Percentiles rank a stretch among this genome's conserved stretches.
These are phyloP conservation scores for Onychomys torridus DNA, from an alignment of 2,797 vertebrate genomes.

Conservation along the genomic window DNA sequence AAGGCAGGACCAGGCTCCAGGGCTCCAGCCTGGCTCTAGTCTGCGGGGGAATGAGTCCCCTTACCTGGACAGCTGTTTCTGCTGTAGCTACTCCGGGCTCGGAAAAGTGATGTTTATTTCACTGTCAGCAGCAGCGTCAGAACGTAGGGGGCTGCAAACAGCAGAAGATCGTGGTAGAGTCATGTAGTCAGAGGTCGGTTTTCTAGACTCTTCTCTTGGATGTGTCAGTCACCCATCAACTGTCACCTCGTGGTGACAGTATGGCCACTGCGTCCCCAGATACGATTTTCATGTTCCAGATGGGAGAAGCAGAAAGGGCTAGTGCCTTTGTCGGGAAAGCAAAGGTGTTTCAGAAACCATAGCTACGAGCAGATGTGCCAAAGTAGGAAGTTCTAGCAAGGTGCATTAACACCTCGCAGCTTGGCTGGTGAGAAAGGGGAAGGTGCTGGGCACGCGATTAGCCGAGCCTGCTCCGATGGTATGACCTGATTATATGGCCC, in stretches of 20 bases:
- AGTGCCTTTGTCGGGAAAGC: conserved; percentile 37
- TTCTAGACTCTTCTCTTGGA: not conserved
- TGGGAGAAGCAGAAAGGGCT: not conserved
- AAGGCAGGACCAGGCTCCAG: not conserved
- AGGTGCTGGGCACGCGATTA: not conserved
- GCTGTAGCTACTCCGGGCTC: not conserved
- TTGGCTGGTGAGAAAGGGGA: not conserved
- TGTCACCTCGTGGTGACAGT: not conserved
- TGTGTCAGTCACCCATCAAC: not conserved
- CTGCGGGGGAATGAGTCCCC: not conserved
- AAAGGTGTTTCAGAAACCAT: not conserved
- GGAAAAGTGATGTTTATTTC: not conserved
- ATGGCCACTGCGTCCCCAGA: not conserved
- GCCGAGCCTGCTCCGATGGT: not conserved
- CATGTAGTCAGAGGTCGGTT: not conserved
- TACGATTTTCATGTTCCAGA: not conserved
- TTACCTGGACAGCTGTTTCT: not conserved
- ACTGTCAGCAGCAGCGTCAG: not conserved
- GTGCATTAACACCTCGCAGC: not conserved
- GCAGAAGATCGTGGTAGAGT: not conserved
- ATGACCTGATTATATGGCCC: not conserved
- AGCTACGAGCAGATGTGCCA: conserved; percentile 31
- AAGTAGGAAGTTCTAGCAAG: conserved; percentile 41
- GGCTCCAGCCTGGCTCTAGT: not conserved
- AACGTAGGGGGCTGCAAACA: not conserved